Percentiles rank a stretch among this genome's conserved stretches.
Evolutionary conservation across 2,888 invertebrate species (phyloP).

Genomic region (Conchocele bisecta): DNA sequence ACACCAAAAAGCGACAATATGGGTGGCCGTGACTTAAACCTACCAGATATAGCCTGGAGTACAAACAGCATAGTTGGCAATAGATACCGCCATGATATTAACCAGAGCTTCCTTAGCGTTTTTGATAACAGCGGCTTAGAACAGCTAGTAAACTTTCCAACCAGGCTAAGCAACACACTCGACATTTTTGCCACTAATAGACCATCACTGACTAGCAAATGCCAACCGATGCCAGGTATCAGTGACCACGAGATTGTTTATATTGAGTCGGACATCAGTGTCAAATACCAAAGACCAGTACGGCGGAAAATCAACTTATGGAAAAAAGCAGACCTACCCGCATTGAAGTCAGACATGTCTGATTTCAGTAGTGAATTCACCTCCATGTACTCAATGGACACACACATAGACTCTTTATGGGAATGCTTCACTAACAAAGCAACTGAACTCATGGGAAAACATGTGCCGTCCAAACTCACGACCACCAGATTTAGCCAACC

Average conservation of each 20-base stretch:
- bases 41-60: too few species aligned
- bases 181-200: conserved; percentile 26
- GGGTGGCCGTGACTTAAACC: too few species aligned
- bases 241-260: conserved; percentile 24
- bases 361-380: conserved; percentile 10
- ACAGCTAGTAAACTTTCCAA: too few species aligned
- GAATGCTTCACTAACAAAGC: neutral
- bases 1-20: too few species aligned
- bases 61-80: too few species aligned
- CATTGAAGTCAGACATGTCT: conserved; percentile 5
- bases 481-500: neutral
- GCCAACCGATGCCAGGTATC: conserved; percentile 14
- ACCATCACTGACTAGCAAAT: conserved; percentile 11
- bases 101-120: too few species aligned
- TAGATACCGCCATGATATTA: too few species aligned
- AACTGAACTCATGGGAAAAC: neutral
- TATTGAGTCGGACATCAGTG: neutral
- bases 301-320: conserved; percentile 8
- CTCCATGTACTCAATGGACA: neutral
- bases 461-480: conserved; percentile 7
- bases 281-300: neutral
- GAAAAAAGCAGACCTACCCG: conserved; percentile 9
- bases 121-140: too few species aligned
- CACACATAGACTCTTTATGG: neutral
- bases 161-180: conserved; percentile 11